Conservation (phyloP, 2,888 invertebrate species). For the Willowsia nigromaculata region DNA sequence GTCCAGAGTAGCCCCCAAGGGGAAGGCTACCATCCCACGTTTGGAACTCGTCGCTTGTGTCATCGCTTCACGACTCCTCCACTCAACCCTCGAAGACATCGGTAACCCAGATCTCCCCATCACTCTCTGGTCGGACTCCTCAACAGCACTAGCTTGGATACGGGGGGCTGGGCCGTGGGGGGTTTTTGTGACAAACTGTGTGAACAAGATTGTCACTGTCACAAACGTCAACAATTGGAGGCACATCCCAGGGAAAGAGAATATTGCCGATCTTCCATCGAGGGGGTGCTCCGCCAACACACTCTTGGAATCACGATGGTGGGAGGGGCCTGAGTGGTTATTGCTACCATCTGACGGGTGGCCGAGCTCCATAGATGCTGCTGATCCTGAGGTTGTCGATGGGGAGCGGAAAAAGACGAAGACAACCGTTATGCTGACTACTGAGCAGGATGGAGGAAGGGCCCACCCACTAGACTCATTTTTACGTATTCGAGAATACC, state of each 20-base stretch:
- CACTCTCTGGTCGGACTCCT: slow-evolving; percentile 62
- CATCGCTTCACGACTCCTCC: neutral
- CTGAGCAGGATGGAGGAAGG: neutral
- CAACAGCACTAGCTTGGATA: slow-evolving; percentile 51
- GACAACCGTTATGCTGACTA: neutral
- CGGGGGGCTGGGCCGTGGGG: slow-evolving; percentile 64
- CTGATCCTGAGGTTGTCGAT: neutral
- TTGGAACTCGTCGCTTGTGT: slow-evolving; percentile 34
- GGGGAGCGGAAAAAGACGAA: neutral
- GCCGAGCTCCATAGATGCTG: neutral
- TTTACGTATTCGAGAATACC: no score
- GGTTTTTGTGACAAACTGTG: slow-evolving; percentile 19
- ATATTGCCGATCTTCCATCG: neutral
- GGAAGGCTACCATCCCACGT: neutral
- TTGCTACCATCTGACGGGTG: neutral
- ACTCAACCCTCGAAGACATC: neutral
- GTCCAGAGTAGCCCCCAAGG: neutral
- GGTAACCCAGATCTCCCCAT: neutral
- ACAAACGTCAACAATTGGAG: no score
- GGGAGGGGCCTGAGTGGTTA: neutral
- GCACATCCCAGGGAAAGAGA: neutral
- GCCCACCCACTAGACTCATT: neutral
- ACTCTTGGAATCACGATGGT: neutral
- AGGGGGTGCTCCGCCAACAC: neutral
- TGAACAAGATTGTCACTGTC: neutral